Evolutionary conservation across 1,140 invertebrate species (phyloP).

Genomic region (Gonatopus flavifemur): DNA sequence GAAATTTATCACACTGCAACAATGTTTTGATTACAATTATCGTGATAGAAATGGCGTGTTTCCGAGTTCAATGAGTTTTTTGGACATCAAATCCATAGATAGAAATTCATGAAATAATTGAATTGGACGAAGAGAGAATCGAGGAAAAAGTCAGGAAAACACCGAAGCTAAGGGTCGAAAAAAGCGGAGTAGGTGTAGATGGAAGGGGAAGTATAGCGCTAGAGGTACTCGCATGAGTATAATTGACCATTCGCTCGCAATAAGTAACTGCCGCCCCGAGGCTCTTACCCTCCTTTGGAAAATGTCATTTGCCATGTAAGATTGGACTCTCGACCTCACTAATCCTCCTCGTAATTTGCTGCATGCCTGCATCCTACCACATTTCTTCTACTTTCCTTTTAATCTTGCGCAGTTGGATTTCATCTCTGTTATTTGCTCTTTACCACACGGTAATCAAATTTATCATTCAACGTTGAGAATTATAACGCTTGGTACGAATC

Average conservation of each 20-base stretch:
- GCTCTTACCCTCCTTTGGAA: not conserved
- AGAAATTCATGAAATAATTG: not conserved
- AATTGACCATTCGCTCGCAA: constrained; percentile 25
- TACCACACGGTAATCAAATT: too few species aligned
- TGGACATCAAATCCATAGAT: not conserved
- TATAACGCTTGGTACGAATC: too few species aligned
- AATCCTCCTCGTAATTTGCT: too few species aligned
- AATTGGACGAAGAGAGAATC: not conserved
- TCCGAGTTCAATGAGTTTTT: not conserved
- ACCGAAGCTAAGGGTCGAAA: constrained; percentile 4
- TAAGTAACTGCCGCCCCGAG: constrained; percentile 18
- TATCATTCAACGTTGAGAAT: too few species aligned
- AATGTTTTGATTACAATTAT: too few species aligned
- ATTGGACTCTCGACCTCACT: too few species aligned
- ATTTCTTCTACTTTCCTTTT: too few species aligned
- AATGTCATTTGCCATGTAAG: not conserved
- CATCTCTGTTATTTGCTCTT: too few species aligned
- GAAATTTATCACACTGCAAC: too few species aligned
- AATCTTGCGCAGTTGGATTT: too few species aligned
- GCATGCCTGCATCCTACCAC: too few species aligned
- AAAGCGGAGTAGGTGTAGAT: constrained; percentile 3
- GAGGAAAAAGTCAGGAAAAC: not conserved
- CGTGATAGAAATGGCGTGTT: too few species aligned
- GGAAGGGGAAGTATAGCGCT: not conserved
- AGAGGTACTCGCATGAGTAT: constrained; percentile 17